These are phyloP conservation scores for Hippoglossus stenolepis DNA, from an alignment of 2,113 vertebrate genomes.

Conservation along the genomic window DNA sequence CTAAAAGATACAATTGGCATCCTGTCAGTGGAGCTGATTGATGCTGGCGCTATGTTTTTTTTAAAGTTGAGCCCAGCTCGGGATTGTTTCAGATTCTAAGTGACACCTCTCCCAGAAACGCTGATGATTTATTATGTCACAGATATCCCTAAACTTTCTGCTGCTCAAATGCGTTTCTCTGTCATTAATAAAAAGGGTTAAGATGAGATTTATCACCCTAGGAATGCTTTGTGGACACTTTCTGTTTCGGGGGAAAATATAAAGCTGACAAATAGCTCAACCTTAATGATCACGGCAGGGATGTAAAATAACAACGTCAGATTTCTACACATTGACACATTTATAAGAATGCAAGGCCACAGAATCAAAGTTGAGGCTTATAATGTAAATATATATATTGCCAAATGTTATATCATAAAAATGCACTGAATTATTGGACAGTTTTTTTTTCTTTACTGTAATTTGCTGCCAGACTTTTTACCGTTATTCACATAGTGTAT, in stretches of 20 bases:
- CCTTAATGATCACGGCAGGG: neutral
- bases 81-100: constrained; percentile 10
- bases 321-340: too few species aligned
- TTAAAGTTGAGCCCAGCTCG: neutral
- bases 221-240: too few species aligned
- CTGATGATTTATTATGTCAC: constrained; percentile 4
- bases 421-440: too few species aligned
- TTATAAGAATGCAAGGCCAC: too few species aligned
- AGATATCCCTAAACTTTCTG: neutral
- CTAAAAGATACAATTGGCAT: constrained; percentile 8
- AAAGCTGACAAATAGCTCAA: neutral
- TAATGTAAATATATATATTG: too few species aligned
- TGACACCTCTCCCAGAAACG: neutral
- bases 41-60: neutral
- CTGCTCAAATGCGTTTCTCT: neutral
- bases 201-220: too few species aligned
- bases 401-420: too few species aligned
- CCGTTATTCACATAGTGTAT: too few species aligned
- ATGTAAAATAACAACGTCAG: neutral
- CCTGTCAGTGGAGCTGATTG: neutral
- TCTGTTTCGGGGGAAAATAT: too few species aligned
- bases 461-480: too few species aligned
- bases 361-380: too few species aligned
- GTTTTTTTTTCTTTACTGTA: too few species aligned
- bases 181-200: neutral